phyloP scores from a whole-genome alignment of 2,888 invertebrate genomes.

The Nephrotoma guestfalica region DNA sequence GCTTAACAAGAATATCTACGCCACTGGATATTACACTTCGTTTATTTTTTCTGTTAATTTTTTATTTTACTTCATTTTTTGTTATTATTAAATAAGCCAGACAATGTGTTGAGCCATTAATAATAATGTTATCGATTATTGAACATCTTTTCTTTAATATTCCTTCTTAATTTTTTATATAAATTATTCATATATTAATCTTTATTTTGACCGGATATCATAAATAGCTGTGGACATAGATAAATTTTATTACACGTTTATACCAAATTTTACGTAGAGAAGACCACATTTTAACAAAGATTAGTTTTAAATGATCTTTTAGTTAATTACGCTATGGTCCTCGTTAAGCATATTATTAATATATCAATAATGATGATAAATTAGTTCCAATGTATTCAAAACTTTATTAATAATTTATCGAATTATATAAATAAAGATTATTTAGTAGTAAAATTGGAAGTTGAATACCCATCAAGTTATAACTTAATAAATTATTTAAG shows the following conservation, averaged over 20 bases:
- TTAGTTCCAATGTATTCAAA: not conserved
- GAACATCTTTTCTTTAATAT: not conserved
- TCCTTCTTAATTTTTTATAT: not conserved
- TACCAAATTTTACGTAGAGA: not conserved
- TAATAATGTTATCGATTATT: constrained; percentile 8
- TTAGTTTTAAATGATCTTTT: not conserved
- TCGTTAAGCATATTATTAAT: not conserved
- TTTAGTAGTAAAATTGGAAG: not conserved
- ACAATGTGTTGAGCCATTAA: constrained; percentile 6
- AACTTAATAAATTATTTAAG: not conserved
- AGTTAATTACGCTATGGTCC: not conserved
- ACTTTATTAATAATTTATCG: not conserved
- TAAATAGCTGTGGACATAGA: not conserved
- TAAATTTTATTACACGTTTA: not conserved
- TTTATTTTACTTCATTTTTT: not conserved
- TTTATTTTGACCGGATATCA: constrained; percentile 7
- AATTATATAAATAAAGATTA: not conserved
- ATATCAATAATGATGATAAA: not conserved
- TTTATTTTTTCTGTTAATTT: not conserved
- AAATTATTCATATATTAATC: not conserved
- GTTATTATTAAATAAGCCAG: not conserved
- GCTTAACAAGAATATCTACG: constrained; percentile 3
- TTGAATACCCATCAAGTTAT: not conserved
- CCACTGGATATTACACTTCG: constrained; percentile 1
- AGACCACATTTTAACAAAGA: not conserved